Evolutionary conservation across 2,113 vertebrate genomes (phyloP).

Genomic region (Gasterosteus aculeatus): DNA sequence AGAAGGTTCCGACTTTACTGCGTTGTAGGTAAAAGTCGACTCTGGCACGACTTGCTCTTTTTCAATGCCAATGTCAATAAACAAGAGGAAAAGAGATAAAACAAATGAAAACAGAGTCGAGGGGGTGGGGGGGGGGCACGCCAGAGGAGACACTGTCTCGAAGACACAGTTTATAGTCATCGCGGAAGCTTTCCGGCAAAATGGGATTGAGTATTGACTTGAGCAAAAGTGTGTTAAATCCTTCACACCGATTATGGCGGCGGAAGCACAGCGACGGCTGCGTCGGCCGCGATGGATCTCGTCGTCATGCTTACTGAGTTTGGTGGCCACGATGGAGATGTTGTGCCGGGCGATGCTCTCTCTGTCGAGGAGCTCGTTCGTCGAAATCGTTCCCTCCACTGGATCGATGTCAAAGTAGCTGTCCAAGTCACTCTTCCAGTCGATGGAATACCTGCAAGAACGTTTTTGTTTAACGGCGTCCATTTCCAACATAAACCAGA

Average conservation of each 20-base stretch:
- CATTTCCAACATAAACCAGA: conserved; percentile 46
- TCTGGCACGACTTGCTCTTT: conserved; percentile 38
- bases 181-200: conserved; percentile 73
- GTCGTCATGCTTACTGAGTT: conserved; percentile 94
- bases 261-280: conserved; percentile 41
- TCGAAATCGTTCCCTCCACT: conserved; percentile 93
- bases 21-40: conserved; percentile 65
- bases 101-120: conserved; percentile 64
- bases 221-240: conserved; percentile 71
- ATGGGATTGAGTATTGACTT: conserved; percentile 75
- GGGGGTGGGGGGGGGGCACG: conserved; percentile 35
- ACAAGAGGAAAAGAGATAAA: conserved; percentile 49
- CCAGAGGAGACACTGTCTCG: conserved; percentile 63
- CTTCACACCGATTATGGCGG: conserved; percentile 60
- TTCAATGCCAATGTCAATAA: conserved; percentile 46
- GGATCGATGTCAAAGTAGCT: conserved; percentile 95
- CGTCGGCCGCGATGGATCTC: conserved; percentile 46
- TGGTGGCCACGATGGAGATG: conserved; percentile 94
- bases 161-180: conserved; percentile 70
- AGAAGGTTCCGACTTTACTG: conserved; percentile 47
- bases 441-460: conserved; percentile 91
- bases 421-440: conserved; percentile 93
- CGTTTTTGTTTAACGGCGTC: conserved; percentile 53
- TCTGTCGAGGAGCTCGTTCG: conserved; percentile 92
- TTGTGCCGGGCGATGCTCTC: conserved; percentile 93